Evolutionary conservation across 2,888 invertebrate genomes (phyloP).

Genomic region (Eulithis testata): DNA sequence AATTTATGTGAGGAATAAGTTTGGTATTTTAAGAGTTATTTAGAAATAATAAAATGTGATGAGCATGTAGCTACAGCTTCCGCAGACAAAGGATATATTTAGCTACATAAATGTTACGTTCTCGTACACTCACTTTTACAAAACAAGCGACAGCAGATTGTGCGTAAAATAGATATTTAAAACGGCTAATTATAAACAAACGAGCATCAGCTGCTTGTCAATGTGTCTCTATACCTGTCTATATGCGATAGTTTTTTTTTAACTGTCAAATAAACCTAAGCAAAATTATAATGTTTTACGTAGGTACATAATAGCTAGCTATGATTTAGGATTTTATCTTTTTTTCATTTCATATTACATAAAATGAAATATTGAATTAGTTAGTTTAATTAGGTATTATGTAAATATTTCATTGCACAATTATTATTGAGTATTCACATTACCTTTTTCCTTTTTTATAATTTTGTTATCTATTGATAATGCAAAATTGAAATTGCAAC

Average conservation of each 20-base stretch:
- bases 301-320: too few relatives aligned
- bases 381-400: too few relatives aligned
- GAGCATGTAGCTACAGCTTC: too few relatives aligned
- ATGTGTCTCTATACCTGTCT: slow-evolving; percentile 43
- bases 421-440: too few relatives aligned
- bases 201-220: slow-evolving; percentile 49
- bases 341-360: too few relatives aligned
- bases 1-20: slow-evolving; percentile 1
- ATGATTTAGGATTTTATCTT: too few relatives aligned
- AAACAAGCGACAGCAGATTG: slow-evolving; percentile 41
- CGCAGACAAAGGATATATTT: too few relatives aligned
- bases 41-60: background rate
- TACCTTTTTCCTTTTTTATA: too few relatives aligned
- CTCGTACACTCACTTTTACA: slow-evolving; percentile 5
- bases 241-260: slow-evolving; percentile 10
- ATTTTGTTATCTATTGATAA: too few relatives aligned
- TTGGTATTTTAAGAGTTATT: slow-evolving; percentile 6
- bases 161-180: slow-evolving; percentile 51
- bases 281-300: too few relatives aligned
- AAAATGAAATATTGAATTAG: too few relatives aligned
- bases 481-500: background rate
- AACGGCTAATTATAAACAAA: slow-evolving; percentile 53
- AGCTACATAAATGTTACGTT: background rate
- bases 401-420: too few relatives aligned
- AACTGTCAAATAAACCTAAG: background rate